A percentile compares a stretch with the other conserved stretches of the same genome.
These are phyloP conservation scores for Synanceia verrucosa DNA, from an alignment of 2,797 vertebrate genomes.

Conservation along the genomic window DNA sequence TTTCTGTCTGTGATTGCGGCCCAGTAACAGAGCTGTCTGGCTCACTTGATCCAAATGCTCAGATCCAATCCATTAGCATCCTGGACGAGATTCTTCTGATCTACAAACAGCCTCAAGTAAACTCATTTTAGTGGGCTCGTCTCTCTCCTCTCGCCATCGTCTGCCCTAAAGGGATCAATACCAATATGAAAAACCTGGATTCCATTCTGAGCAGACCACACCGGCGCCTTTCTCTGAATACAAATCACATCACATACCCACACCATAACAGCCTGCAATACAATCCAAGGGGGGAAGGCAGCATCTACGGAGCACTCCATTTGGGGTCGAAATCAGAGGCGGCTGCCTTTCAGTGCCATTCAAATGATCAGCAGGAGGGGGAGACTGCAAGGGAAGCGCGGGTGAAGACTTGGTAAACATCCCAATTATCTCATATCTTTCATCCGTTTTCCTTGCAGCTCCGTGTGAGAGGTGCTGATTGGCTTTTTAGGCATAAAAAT, in stretches of 20 bases:
- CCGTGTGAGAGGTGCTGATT: slow-evolving; percentile 9
- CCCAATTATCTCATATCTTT: slow-evolving; percentile 65
- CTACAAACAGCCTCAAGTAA: slow-evolving; percentile 84
- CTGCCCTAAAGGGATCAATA: slow-evolving; percentile 84
- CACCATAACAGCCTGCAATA: slow-evolving; percentile 67
- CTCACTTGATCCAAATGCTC: slow-evolving; percentile 51
- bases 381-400: slow-evolving; percentile 43
- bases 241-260: slow-evolving; percentile 74
- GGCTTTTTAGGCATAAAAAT: slow-evolving; percentile 31
- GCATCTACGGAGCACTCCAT: slow-evolving; percentile 67
- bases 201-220: slow-evolving; percentile 81
- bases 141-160: slow-evolving; percentile 60
- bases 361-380: slow-evolving; percentile 63
- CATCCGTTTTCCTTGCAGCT: slow-evolving; percentile 48
- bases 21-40: slow-evolving; percentile 55
- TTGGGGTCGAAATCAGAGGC: slow-evolving; percentile 69
- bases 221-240: slow-evolving; percentile 77
- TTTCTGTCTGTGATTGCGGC: slow-evolving; percentile 12
- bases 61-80: slow-evolving; percentile 80
- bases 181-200: slow-evolving; percentile 85
- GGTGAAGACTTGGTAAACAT: slow-evolving; percentile 66
- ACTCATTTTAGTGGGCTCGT: slow-evolving; percentile 79
- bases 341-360: slow-evolving; percentile 64
- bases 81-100: slow-evolving; percentile 80
- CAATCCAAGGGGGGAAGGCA: slow-evolving; percentile 62